Base-by-base conservation (phyloP, 2,888 invertebrate species). In the Auanema sp. region DNA sequence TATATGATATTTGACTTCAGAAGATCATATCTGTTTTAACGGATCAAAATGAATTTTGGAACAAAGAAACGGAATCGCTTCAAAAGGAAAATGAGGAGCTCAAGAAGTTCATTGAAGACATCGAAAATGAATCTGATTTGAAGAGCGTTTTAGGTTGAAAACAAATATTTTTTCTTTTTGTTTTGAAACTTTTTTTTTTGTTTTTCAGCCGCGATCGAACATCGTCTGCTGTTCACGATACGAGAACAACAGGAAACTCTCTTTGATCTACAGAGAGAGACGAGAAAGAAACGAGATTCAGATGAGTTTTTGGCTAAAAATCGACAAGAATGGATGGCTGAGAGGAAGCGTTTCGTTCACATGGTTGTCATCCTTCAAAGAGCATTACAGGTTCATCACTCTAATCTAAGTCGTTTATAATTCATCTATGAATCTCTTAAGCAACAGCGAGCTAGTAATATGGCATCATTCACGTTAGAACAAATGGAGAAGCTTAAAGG, bases 81-180 rank as follows among this genome's bases (percentile, higher is more conserved):
- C 70, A 75, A 50, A 55, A 60, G 18, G 78, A 80, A 61, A 72
- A 77, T 54, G 68, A 69, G 11, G 78, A 77, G 58, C 60, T 80
- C 42, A 75, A 72, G 60, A 69, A 66, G 40, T 80, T 81, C 56
- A 55, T 80, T 18, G 76, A 73, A 49, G 77, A 79, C 57, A 57
- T 80, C 11, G 79, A 81, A 52, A 76, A 76, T 50, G 75, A 79
- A 56, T 77, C 72, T 40, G 80, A 80, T 47, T 63, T 77, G 58
- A 78, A 78, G 58, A 68, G 65, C 49, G 71, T 80, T 50, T 59
- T 79, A 4, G 78, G 76, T 75, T 18, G 24, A 58, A 54, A 14
- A n/a, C n/a, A n/a, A 21, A 47, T 47, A 47, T 47, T 47, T 21
- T 21, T 18, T n/a, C n/a, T 6, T 21, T 47, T 18, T 18, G 47